These are phyloP conservation scores for Kuschelorhynchus macadamiae DNA, from an alignment of 2,888 invertebrate species.

Conservation along the genomic window DNA sequence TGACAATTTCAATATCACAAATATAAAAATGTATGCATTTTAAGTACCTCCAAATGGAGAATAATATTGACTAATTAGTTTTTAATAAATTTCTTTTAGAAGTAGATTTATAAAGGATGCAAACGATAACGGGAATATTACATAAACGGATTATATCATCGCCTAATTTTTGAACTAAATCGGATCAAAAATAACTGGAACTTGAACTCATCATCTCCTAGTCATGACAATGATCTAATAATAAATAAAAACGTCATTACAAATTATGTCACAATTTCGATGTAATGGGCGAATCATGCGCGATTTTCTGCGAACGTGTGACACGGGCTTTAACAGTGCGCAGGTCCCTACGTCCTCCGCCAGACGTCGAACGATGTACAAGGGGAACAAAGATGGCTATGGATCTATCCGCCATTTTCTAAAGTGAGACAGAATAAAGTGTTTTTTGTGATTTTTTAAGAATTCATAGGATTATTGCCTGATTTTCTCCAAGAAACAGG, in stretches of 20 bases:
- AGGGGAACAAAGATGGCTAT: constrained; percentile 69
- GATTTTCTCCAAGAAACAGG: constrained; percentile 26
- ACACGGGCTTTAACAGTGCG: constrained; percentile 44
- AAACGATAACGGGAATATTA: constrained; percentile 11
- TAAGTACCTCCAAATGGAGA: no score
- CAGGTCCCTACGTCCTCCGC: constrained; percentile 31
- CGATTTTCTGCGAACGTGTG: constrained; percentile 40
- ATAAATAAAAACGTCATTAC: constrained; percentile 43
- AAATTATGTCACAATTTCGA: constrained; percentile 44
- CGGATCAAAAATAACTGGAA: constrained; percentile 41
- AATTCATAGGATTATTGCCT: constrained; percentile 24
- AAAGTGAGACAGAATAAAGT: constrained; percentile 69
- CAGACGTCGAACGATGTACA: constrained; percentile 47
- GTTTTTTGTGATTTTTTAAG: constrained; percentile 63
- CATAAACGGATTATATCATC: constrained; percentile 24
- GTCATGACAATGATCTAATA: constrained; percentile 44
- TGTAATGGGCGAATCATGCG: constrained; percentile 43
- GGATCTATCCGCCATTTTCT: constrained; percentile 69
- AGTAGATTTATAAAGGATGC: no score
- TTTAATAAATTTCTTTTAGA: no score
- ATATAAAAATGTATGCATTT: no score
- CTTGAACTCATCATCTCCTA: constrained; percentile 28
- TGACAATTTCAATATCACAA: no score
- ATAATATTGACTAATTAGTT: no score
- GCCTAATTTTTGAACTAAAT: constrained; percentile 15